Evolutionary conservation across 1,140 invertebrate species (phyloP), one percentile per base, ranked within the genome.

Genomic region (Lepidurus packardi): DNA sequence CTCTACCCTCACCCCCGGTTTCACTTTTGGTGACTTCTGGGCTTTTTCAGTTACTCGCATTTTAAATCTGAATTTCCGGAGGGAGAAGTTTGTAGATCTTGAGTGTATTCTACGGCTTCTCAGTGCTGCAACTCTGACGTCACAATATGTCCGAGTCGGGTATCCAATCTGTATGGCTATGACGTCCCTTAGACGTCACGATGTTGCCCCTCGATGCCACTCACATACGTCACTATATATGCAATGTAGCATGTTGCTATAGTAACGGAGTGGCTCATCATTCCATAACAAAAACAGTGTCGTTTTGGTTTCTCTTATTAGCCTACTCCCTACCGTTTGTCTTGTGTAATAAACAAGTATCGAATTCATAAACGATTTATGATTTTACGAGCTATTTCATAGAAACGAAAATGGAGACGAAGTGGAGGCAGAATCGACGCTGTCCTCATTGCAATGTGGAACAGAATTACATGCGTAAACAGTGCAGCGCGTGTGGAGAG

Each of bases 401-500:
- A 47, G 45, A 47, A 47, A 10, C 45, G 1, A 16, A 47, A 47
- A 47, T 47, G 45, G 45, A 47, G 45, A 11, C 45, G 45, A 47
- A 47, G 45, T 47, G 45, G 45, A 47, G 45, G 16, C 10, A 47
- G 45, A 47, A 47, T 47, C 6, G 45, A 47, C 45, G 45, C 45
- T 47, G 45, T 47, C 45, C 45, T 47, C 45, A 47, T 47, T 47
- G 45, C 45, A 47, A 7, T 47, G 45, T 47, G 45, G 45, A 47
- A 47, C 45, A 47, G 45, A 47, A 47, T 47, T 47, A 47, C 45
- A 47, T 47, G 45, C 45, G 45, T 47, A 47, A 47, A 47, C 45
- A 47, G 16, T 47, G 45, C 45, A 47, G 45, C 16, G 45, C 45
- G 45, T 47, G 45, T 47, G 45, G 45, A 47, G 45, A 47, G 45